Percentiles rank a stretch among this genome's conserved stretches.
phyloP scores from a whole-genome alignment of 2,797 vertebrate genomes.

The Xiphorhynchus erythropygius region DNA sequence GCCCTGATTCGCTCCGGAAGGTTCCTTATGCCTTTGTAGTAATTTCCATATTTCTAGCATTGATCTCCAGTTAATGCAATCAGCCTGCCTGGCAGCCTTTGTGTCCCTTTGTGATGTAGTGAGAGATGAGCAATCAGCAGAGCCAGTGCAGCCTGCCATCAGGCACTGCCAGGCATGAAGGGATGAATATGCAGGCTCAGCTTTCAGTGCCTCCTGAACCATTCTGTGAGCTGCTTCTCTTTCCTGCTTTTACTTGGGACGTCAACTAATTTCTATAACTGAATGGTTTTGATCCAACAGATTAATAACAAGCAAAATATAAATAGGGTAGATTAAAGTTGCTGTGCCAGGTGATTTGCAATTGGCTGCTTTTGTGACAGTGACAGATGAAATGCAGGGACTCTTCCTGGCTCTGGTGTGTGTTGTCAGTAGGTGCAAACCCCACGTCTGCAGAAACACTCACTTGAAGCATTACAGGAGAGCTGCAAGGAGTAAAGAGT shows the following conservation, averaged over 20 bases:
- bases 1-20: background rate
- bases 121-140: background rate
- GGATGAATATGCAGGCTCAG: background rate
- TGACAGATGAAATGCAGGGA: background rate
- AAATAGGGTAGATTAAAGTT: background rate
- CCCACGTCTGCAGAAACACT: background rate
- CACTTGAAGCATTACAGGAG: background rate
- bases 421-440: background rate
- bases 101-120: background rate
- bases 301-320: background rate
- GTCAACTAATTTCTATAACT: background rate
- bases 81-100: background rate
- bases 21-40: background rate
- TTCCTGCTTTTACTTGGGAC: background rate
- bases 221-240: background rate
- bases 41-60: background rate
- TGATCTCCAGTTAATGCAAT: background rate
- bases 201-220: background rate
- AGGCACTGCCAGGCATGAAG: background rate
- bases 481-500: background rate
- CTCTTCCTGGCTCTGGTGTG: background rate
- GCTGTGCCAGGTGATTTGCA: conserved; percentile 6
- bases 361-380: background rate
- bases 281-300: background rate
- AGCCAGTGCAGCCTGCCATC: background rate